Percentiles rank a stretch among this genome's conserved stretches.
phyloP scores from a whole-genome alignment of 37 sponge, comb jelly and placozoan species.

The Axinella damicornis region DNA sequence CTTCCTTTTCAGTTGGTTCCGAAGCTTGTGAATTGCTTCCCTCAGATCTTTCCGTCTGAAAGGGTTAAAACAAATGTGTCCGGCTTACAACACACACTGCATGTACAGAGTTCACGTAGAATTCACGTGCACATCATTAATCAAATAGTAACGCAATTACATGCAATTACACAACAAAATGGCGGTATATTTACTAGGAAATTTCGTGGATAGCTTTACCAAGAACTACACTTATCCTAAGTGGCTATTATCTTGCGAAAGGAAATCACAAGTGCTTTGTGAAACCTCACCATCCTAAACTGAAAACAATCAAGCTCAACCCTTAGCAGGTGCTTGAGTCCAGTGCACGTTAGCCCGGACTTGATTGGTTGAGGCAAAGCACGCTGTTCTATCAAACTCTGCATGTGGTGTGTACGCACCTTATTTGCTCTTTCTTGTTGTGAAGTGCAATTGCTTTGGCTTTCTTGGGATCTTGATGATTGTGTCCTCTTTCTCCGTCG shows the following conservation, averaged over 20 bases:
- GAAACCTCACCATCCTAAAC: neutral
- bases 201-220: no score
- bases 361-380: no score
- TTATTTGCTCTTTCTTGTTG: constrained; percentile 32
- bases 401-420: neutral
- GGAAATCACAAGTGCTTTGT: no score
- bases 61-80: no score
- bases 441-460: constrained; percentile 10
- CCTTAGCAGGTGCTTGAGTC: no score
- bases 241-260: no score
- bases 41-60: constrained; percentile 52
- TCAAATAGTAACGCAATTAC: neutral
- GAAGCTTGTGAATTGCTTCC: constrained; percentile 22
- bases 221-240: no score
- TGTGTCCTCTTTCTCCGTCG: no score
- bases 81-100: neutral
- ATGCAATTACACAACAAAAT: neutral
- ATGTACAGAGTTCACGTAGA: neutral
- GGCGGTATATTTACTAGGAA: neutral
- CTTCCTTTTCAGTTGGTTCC: constrained; percentile 49
- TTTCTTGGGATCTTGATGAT: constrained; percentile 1
- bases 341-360: no score
- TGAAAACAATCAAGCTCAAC: no score
- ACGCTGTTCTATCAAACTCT: neutral
- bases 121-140: neutral